Base-by-base conservation (phyloP, 2,888 invertebrate genomes). In the Caenorhabditis panamensis region DNA sequence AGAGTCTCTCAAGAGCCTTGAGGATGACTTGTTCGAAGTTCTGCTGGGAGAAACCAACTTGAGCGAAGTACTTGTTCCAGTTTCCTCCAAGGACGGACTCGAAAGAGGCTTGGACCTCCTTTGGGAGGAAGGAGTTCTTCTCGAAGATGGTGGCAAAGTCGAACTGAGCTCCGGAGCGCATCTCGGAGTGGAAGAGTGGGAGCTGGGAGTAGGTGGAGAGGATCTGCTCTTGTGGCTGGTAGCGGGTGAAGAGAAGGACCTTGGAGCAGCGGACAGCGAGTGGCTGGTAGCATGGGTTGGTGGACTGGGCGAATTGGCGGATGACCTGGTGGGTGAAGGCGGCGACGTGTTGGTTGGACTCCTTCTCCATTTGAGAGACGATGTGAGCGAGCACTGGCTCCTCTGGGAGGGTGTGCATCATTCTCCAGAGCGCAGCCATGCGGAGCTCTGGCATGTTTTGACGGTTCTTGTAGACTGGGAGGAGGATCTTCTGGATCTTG, bases 401-500 rank as follows among this genome's bases (percentile, higher is more conserved):
- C 18, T 83, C 83, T 66, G 89, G 88, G 31, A 58, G 67, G 58
- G 87, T 84, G 31, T 86, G 73, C 80, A 88, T 77, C 62, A 90
- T 61, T 77, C 86, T 79, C 82, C 79, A 83, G 77, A 88, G 67
- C 68, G 88, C 87, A 41, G 83, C 73, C 63, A 87, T 83, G 54
- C 90, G 86, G 72, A 90, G 51, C 59, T 88, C 88, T 66, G 87
- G 82, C 28, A 67, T 67, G 64, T 87, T 84, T n/a, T 61, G 71
- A 18, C 66, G 78, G 87, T 87, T 85, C 82, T 82, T 80, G 85
- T 80, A 86, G 77, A 90, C 69, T 61, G 90, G 90, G 62, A 80
- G 80, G 16, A 80, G 80, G 9, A 80, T 71, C 61, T 69, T 64
- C 54, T 82, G 82, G 67, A 83, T 64, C 77, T 82, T 81, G 71